Conservation (phyloP, 2,797 vertebrate genomes). For the Capromys pilorides region DNA sequence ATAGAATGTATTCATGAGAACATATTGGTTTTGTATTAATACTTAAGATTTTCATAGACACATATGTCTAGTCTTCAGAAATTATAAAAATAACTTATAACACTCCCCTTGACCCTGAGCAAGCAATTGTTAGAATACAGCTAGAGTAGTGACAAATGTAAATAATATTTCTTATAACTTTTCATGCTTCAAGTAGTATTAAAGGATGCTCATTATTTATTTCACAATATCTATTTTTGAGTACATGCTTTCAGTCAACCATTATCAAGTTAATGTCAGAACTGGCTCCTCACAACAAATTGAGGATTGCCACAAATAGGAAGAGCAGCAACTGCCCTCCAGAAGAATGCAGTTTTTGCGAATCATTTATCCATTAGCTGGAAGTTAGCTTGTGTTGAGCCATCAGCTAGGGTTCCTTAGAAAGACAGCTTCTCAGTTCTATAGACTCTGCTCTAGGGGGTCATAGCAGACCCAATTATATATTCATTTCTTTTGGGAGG, state of each 20-base stretch:
- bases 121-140: background rate
- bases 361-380: background rate
- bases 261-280: background rate
- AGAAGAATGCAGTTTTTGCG: background rate
- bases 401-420: background rate
- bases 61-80: slow-evolving; percentile 50
- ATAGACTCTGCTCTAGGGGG: background rate
- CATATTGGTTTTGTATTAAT: background rate
- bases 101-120: background rate
- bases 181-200: background rate
- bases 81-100: slow-evolving; percentile 41
- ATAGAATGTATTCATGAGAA: background rate
- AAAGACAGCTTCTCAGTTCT: background rate
- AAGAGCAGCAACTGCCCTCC: slow-evolving; percentile 38
- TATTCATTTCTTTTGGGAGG: background rate
- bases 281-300: slow-evolving; percentile 3
- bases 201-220: background rate
- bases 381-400: background rate
- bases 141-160: background rate
- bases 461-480: slow-evolving; percentile 36
- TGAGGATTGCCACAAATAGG: background rate
- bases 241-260: background rate
- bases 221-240: background rate
- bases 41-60: background rate
- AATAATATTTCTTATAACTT: background rate